These are phyloP conservation scores for Centruroides sculpturatus DNA, from an alignment of 1,140 invertebrate genomes.

Conservation along the genomic window DNA sequence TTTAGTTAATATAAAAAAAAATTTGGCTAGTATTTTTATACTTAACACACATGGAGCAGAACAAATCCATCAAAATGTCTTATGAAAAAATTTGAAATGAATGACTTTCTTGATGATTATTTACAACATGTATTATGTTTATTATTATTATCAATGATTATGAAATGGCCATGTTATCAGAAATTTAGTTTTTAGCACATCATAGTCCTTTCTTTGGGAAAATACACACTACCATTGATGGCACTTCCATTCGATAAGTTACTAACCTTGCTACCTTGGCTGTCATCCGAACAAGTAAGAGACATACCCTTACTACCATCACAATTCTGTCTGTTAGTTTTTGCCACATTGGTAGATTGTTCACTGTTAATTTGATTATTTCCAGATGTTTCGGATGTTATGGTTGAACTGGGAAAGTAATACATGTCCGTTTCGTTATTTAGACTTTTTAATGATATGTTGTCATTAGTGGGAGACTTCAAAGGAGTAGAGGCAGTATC, in stretches of 20 bases:
- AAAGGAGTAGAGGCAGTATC: conserved; percentile 16
- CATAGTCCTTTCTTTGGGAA: neutral
- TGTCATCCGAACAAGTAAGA: conserved; percentile 22
- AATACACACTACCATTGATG: conserved; percentile 29
- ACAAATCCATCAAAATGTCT: too few species aligned
- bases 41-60: too few species aligned
- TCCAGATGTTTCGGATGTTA: neutral
- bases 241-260: conserved; percentile 32
- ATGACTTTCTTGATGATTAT: too few species aligned
- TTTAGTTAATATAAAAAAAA: too few species aligned
- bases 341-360: neutral
- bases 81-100: too few species aligned
- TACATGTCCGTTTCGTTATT: conserved; percentile 15
- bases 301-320: conserved; percentile 19
- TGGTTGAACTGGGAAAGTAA: conserved; percentile 19
- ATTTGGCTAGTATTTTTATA: too few species aligned
- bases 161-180: too few species aligned
- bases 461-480: neutral
- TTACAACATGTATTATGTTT: too few species aligned
- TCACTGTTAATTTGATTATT: neutral
- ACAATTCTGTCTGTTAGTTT: conserved; percentile 15
- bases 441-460: conserved; percentile 1
- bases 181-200: neutral
- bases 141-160: too few species aligned
- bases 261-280: conserved; percentile 27